Conservation (phyloP, 2,888 invertebrate genomes). For the Epirrhoe alternata region DNA sequence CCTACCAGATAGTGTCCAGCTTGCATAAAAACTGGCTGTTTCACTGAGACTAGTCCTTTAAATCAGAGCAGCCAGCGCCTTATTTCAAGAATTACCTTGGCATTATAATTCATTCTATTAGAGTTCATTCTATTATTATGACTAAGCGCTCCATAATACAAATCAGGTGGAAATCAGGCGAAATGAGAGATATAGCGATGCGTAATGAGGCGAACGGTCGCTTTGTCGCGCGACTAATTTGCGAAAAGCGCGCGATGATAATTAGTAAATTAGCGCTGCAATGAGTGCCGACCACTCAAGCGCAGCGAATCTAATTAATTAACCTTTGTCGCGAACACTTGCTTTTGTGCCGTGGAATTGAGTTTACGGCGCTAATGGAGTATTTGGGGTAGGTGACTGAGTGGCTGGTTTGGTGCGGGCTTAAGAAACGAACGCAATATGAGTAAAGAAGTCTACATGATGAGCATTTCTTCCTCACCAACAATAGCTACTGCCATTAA, state of each 20-base stretch:
- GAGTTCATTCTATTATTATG: constrained; percentile 5
- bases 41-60: no score
- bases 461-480: no score
- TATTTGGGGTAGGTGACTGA: constrained; percentile 28
- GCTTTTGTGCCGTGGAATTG: constrained; percentile 33
- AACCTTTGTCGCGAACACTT: constrained; percentile 64
- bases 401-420: constrained; percentile 10
- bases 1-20: no score
- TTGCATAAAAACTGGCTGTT: no score
- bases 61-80: no score
- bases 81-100: not conserved
- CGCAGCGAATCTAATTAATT: constrained; percentile 76
- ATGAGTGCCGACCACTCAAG: constrained; percentile 73
- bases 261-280: constrained; percentile 78
- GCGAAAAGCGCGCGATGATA: constrained; percentile 51
- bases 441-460: not conserved
- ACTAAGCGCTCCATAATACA: constrained; percentile 25
- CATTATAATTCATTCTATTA: no score
- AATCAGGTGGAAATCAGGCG: constrained; percentile 27
- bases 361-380: constrained; percentile 28
- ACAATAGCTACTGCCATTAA: no score
- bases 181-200: constrained; percentile 22
- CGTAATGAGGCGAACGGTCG: constrained; percentile 53
- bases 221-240: constrained; percentile 59
- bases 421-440: constrained; percentile 5